Conservation (phyloP, 2,797 vertebrate species). For the Micrastur ruficollis region DNA sequence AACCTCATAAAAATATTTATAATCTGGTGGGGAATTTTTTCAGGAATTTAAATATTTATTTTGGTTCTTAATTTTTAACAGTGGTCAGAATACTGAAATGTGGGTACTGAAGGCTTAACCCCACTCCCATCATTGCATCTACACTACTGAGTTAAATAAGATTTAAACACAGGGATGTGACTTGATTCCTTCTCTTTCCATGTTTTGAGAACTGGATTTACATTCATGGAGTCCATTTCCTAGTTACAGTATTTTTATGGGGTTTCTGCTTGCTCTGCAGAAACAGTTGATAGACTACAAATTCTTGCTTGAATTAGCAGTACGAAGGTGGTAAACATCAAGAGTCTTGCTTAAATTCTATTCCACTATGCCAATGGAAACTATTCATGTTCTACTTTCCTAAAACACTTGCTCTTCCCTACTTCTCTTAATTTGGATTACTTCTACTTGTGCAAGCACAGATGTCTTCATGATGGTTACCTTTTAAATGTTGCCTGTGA, state of each 20-base stretch:
- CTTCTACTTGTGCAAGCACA: not conserved
- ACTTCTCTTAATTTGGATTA: not conserved
- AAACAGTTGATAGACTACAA: not conserved
- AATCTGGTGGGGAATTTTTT: not conserved
- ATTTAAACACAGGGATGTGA: not conserved
- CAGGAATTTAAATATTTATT: not conserved
- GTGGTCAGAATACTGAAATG: not conserved
- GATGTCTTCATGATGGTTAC: not conserved
- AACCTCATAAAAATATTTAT: conserved; percentile 18
- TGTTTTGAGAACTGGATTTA: not conserved
- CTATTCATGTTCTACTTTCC: not conserved
- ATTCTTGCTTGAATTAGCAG: not conserved
- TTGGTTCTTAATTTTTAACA: conserved; percentile 1
- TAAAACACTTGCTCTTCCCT: not conserved
- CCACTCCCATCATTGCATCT: not conserved
- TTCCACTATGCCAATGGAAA: not conserved
- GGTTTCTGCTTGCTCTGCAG: not conserved
- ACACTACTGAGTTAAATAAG: not conserved
- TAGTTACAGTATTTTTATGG: not conserved
- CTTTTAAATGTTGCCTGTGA: not conserved
- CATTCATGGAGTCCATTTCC: not conserved
- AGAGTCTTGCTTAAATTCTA: not conserved
- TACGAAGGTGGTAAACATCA: not conserved
- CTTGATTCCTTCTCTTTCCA: not conserved
- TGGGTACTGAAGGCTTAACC: not conserved